These are phyloP conservation scores for Drosophila cyrtoloma DNA, from an alignment of 2,888 invertebrate genomes.

Conservation along the genomic window DNA sequence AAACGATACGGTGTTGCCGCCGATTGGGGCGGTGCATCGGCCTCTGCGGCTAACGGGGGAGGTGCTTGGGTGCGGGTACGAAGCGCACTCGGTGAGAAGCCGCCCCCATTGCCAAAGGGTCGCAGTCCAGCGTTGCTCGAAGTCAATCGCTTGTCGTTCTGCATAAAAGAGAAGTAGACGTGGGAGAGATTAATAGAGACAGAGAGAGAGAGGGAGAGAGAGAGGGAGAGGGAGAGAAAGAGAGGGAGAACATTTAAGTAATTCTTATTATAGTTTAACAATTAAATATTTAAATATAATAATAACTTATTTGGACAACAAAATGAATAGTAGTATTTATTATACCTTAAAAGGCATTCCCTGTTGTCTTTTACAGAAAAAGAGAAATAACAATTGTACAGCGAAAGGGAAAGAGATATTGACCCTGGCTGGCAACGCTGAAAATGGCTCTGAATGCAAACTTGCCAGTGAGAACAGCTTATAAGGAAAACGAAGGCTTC, in stretches of 20 bases:
- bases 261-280: neutral
- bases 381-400: neutral
- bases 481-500: neutral
- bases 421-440: neutral
- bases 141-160: slow-evolving; percentile 71
- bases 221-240: neutral
- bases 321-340: neutral
- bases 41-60: slow-evolving; percentile 6
- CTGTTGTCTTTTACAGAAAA: neutral
- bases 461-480: neutral
- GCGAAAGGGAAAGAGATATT: neutral
- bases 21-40: slow-evolving; percentile 61
- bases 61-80: slow-evolving; percentile 74
- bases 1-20: slow-evolving; percentile 77
- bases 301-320: neutral
- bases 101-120: slow-evolving; percentile 74
- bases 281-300: neutral
- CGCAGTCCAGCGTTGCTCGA: slow-evolving; percentile 58
- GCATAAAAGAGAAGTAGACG: neutral
- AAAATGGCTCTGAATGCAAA: neutral
- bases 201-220: neutral
- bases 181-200: neutral
- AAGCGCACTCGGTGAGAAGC: slow-evolving; percentile 70
- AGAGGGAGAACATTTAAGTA: no score
- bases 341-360: neutral